Evolutionary conservation across 2,797 vertebrate species (phyloP), one percentile per base, ranked within the genome.

Genomic region (Alauda arvensis): DNA sequence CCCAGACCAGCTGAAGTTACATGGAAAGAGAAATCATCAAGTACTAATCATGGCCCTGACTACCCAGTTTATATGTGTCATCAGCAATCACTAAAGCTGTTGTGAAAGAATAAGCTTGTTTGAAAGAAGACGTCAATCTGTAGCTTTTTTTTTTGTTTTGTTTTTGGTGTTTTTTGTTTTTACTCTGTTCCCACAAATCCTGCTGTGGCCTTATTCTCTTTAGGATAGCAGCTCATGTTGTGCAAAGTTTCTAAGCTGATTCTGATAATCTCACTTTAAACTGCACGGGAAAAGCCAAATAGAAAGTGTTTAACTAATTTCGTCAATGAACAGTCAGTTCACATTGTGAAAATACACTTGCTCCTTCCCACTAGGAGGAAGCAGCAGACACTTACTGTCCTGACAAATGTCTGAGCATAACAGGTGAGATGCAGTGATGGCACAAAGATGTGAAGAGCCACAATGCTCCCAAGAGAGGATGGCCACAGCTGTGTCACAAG

Each of bases 371-470:
- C 6, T 33, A 37, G 10, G 10, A 77, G 16, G 14, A 55, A 74
- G 10, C 7, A 65, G 6, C 16, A 83, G 75, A 63, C 16, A 57
- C n/a, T 40, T 31, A 53, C 14, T 28, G 20, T 56, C 31, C 46
- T 10, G 21, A 70, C 26, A 40, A 62, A 42, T 0, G 0, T 10
- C 46, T 57, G 24, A 42, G n/a, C 0, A 0, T 25, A 84, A 74
- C 8, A 77, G 45, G 46, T 2, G 10, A 62, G 15, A 25, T 23
- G 8, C 46, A 57, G 26, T 2, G 16, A 80, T 4, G 23, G 23
- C 37, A 71, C 8, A 26, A 55, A 37, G 10, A 53, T 18, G 12
- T 3, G 0, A 53, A 59, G 16, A 81, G 60, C 37, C 42, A 61
- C 49, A 66, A 16, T 4, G 2, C n/a, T 91, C 68, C 24, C 26